Evolutionary conservation across 2,113 vertebrate genomes (phyloP).

Genomic region (Phylloscopus trochiloides): DNA sequence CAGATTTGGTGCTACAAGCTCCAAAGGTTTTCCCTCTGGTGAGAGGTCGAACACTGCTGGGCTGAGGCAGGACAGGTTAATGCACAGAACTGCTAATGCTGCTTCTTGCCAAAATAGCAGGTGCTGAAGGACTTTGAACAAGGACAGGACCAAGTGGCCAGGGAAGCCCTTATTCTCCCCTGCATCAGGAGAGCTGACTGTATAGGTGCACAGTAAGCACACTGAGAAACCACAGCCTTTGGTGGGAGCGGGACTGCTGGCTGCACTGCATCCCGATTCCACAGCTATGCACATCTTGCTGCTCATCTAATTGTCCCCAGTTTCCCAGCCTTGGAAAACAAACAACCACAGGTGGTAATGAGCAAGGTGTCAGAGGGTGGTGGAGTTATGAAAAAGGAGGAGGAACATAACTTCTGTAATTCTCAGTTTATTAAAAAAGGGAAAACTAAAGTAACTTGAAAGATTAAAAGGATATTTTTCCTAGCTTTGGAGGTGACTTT

Average conservation of each 20-base stretch:
- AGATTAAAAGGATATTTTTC: background rate
- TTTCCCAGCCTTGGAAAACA: background rate
- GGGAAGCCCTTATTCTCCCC: background rate
- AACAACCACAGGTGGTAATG: background rate
- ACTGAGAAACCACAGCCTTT: background rate
- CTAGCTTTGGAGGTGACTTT: background rate
- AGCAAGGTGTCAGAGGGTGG: background rate
- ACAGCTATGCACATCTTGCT: background rate
- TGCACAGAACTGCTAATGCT: background rate
- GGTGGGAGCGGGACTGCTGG: background rate
- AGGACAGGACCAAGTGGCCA: background rate
- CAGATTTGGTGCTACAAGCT: background rate
- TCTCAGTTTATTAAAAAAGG: background rate
- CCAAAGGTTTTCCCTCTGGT: background rate
- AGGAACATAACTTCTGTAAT: background rate
- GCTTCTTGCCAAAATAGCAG: background rate
- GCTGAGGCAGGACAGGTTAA: background rate
- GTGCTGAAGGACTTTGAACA: background rate
- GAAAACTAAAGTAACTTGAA: background rate
- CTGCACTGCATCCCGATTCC: background rate
- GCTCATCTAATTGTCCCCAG: background rate
- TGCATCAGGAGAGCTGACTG: rapidly evolving
- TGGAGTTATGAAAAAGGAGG: background rate
- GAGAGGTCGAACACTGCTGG: background rate
- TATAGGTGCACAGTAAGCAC: background rate